phyloP scores from a whole-genome alignment of 1,140 invertebrate species.

The Dendroctonus valens region DNA sequence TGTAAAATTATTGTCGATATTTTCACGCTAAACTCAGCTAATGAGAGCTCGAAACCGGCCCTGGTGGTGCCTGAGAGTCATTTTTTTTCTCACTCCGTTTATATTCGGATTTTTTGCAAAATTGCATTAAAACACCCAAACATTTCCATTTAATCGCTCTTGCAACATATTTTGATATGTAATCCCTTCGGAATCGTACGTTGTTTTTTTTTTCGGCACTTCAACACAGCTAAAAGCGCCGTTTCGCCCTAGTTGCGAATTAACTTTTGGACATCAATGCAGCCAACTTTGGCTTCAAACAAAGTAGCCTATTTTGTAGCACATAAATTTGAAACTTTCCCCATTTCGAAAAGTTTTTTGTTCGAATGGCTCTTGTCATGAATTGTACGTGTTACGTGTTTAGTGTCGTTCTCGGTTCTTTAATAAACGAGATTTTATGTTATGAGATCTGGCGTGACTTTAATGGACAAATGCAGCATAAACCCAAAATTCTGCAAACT shows the following conservation, averaged over 20 bases:
- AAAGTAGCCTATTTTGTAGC: neutral
- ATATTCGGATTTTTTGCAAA: too few species aligned
- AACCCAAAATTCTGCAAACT: too few species aligned
- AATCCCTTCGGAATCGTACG: constrained; percentile 6
- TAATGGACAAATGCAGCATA: too few species aligned
- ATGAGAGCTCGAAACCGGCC: too few species aligned
- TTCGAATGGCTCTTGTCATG: neutral
- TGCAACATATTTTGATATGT: constrained; percentile 1
- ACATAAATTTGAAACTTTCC: constrained; percentile 12
- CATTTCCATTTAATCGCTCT: too few species aligned
- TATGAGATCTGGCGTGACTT: constrained; percentile 4
- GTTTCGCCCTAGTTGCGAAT: constrained; percentile 4
- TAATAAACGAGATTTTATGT: constrained; percentile 11
- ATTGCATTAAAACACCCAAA: too few species aligned
- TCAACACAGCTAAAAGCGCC: neutral
- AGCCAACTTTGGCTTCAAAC: constrained; percentile 8
- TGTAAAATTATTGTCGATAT: too few species aligned
- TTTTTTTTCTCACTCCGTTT: too few species aligned
- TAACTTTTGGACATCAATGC: constrained; percentile 11
- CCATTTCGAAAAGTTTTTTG: constrained; percentile 11
- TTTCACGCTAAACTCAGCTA: too few species aligned
- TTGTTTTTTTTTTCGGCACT: constrained; percentile 4
- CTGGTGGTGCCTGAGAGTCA: too few species aligned
- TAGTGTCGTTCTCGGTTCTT: constrained; percentile 1
- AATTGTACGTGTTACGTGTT: constrained; percentile 12